Conservation (phyloP, 2,797 vertebrate genomes). For the Lerista edwardsae region DNA sequence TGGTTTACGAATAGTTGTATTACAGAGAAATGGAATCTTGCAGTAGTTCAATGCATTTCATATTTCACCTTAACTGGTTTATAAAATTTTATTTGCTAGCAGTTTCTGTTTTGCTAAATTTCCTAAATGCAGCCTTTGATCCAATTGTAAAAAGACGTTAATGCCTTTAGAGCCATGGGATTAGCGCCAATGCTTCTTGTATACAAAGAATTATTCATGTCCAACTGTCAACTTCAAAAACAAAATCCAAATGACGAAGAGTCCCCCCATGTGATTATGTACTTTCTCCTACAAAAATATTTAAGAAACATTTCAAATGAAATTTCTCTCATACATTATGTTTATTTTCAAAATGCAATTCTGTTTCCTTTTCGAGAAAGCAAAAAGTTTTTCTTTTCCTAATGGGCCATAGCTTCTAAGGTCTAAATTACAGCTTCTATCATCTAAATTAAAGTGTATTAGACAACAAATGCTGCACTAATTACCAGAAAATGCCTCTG, state of each 20-base stretch:
- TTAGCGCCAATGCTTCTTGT: slow-evolving; percentile 43
- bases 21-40: background rate
- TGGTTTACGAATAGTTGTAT: background rate
- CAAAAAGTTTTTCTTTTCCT: background rate
- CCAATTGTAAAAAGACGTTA: slow-evolving; percentile 48
- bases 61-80: slow-evolving; percentile 1
- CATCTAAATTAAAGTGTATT: slow-evolving; percentile 34
- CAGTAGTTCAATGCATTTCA: background rate
- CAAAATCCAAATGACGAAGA: slow-evolving; percentile 31
- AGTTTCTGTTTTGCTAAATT: slow-evolving; percentile 54
- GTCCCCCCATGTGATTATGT: slow-evolving; percentile 3
- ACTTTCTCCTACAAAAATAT: slow-evolving; percentile 31
- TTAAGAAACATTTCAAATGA: slow-evolving; percentile 19
- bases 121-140: slow-evolving; percentile 44
- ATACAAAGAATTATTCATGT: slow-evolving; percentile 49
- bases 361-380: slow-evolving; percentile 9
- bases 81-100: slow-evolving; percentile 26
- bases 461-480: slow-evolving; percentile 20
- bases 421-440: no score
- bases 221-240: slow-evolving; percentile 49
- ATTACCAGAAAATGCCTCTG: background rate
- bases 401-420: slow-evolving; percentile 36
- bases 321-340: background rate
- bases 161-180: slow-evolving; percentile 48
- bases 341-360: slow-evolving; percentile 13